phyloP scores from a whole-genome alignment of 2,888 invertebrate species.

The Thecocarcelia acutangulata region DNA sequence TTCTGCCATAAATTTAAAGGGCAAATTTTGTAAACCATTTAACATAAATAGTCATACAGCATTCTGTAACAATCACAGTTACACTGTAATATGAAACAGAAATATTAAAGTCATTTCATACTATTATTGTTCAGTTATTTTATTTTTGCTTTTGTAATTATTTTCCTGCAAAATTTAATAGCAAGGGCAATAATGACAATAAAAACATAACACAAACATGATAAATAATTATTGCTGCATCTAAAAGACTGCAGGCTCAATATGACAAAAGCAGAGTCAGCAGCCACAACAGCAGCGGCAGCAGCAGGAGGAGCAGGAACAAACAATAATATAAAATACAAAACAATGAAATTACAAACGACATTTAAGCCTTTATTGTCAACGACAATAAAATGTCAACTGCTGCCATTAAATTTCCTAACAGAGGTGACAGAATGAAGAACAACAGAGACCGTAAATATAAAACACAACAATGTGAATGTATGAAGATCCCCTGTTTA shows the following conservation, averaged over 20 bases:
- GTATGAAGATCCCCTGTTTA: background rate
- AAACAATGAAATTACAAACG: constrained; percentile 43
- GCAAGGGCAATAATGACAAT: constrained; percentile 11
- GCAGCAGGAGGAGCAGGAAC: too few relatives aligned
- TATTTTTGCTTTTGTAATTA: constrained; percentile 23
- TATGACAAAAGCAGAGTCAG: constrained; percentile 1
- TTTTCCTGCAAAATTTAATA: constrained; percentile 29
- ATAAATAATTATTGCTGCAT: constrained; percentile 45
- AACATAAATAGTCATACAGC: background rate
- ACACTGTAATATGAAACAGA: constrained; percentile 14
- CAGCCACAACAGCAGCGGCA: constrained; percentile 1
- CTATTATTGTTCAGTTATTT: constrained; percentile 20
- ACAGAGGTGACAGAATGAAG: constrained; percentile 11
- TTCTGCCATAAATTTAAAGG: too few relatives aligned
- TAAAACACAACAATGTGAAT: background rate
- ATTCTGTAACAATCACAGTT: background rate
- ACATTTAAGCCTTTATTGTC: constrained; percentile 51
- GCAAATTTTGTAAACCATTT: background rate
- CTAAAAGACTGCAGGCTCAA: constrained; percentile 23
- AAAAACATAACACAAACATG: constrained; percentile 16
- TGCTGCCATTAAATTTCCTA: constrained; percentile 47
- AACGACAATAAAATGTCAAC: constrained; percentile 66
- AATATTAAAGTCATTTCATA: constrained; percentile 20
- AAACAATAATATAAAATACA: constrained; percentile 22
- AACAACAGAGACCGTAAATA: constrained; percentile 2